Percentiles rank a stretch among this genome's conserved stretches.
Evolutionary conservation across 1,140 invertebrate species (phyloP).

Genomic region (Melipona quadrifasciata): DNA sequence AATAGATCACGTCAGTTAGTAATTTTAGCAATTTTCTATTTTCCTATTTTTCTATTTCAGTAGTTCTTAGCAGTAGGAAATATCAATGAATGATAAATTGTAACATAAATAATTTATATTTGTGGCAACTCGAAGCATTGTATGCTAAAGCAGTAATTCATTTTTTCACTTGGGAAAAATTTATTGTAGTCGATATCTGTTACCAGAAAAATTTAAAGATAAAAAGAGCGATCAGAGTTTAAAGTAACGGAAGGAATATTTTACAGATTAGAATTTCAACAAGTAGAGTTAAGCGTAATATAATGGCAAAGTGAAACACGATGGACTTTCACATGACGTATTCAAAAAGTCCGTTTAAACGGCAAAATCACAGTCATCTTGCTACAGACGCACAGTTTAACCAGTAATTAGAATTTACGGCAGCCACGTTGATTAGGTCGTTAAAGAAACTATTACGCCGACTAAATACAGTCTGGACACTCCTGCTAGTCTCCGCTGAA

Average conservation of each 20-base stretch:
- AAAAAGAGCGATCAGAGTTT: not conserved
- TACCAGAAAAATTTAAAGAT: not conserved
- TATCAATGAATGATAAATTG: not conserved
- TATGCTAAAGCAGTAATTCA: not conserved
- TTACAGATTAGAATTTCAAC: not conserved
- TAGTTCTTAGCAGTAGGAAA: too few species aligned
- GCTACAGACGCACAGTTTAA: conserved; percentile 1
- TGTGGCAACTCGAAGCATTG: not conserved
- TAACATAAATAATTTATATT: not conserved
- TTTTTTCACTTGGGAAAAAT: not conserved
- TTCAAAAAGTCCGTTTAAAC: not conserved
- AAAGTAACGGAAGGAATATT: not conserved
- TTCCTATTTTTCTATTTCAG: too few species aligned
- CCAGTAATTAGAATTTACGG: conserved; percentile 36
- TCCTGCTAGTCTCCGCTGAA: conserved; percentile 5
- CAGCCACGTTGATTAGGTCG: conserved; percentile 47
- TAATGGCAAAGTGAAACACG: not conserved
- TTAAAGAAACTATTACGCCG: conserved; percentile 52
- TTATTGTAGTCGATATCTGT: too few species aligned
- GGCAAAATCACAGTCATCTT: conserved; percentile 2
- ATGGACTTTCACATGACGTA: not conserved
- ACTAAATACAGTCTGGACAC: conserved; percentile 24
- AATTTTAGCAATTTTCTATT: too few species aligned
- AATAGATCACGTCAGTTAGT: too few species aligned
- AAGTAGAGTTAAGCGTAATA: not conserved